Conservation (phyloP, 2,113 vertebrate species). For the Cyanoderma ruficeps region DNA sequence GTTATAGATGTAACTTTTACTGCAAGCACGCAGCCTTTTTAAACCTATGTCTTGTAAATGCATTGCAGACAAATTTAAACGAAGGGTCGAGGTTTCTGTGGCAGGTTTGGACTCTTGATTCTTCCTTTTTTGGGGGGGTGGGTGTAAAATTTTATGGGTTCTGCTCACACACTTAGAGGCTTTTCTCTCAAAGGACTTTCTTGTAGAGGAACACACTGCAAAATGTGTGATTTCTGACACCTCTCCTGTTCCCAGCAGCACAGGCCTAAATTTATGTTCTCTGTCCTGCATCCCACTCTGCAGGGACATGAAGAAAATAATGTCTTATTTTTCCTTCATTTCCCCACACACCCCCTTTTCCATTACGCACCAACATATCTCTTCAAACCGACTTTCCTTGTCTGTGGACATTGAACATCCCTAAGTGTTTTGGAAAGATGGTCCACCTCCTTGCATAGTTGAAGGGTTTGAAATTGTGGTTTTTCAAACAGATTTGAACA, state of each 20-base stretch:
- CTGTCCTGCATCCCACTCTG: constrained; percentile 64
- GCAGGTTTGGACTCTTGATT: constrained; percentile 41
- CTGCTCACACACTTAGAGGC: constrained; percentile 65
- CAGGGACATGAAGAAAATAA: constrained; percentile 55
- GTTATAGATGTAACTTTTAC: constrained; percentile 43
- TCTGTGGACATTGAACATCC: neutral
- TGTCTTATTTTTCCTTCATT: constrained; percentile 51
- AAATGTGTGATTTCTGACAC: constrained; percentile 80
- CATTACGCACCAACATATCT: neutral
- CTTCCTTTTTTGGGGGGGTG: constrained; percentile 13
- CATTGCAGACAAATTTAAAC: constrained; percentile 43
- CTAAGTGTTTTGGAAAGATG: neutral
- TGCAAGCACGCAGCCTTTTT: neutral
- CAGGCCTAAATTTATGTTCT: constrained; percentile 70
- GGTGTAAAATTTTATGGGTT: constrained; percentile 66
- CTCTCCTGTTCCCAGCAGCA: constrained; percentile 67
- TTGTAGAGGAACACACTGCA: constrained; percentile 59
- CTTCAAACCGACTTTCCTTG: neutral
- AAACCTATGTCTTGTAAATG: constrained; percentile 44
- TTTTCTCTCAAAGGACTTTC: constrained; percentile 71
- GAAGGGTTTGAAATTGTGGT: neutral
- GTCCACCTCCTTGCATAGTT: neutral
- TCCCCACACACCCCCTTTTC: neutral
- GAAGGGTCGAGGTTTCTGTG: constrained; percentile 43
- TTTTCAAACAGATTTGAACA: neutral